Evolutionary conservation across 2,888 invertebrate genomes (phyloP).

Genomic region (Teinopalpus imperialis): DNA sequence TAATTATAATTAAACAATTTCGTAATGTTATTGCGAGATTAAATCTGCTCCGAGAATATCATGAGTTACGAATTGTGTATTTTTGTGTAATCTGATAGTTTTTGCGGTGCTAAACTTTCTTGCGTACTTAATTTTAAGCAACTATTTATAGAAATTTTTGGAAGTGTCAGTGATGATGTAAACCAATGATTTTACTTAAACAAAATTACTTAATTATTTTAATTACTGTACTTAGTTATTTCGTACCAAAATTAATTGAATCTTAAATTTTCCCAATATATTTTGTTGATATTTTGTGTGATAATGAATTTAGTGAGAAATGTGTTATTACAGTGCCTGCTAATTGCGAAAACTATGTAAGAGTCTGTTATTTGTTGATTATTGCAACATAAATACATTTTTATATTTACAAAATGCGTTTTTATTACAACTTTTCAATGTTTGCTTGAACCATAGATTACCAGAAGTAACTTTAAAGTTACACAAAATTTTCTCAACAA

Average conservation of each 20-base stretch:
- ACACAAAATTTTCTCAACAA: too few species aligned
- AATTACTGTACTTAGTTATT: conserved; percentile 15
- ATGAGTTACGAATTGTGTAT: conserved; percentile 35
- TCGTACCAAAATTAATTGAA: conserved; percentile 15
- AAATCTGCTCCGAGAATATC: conserved; percentile 39
- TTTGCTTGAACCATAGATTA: too few species aligned
- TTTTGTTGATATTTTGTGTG: conserved; percentile 47
- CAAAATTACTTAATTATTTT: conserved; percentile 15
- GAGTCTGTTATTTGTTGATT: conserved; percentile 56
- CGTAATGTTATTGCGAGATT: conserved; percentile 4
- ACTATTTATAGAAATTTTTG: conserved; percentile 31
- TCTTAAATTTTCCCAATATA: conserved; percentile 37
- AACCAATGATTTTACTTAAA: conserved; percentile 24
- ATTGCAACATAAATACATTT: conserved; percentile 57
- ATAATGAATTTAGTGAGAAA: conserved; percentile 46
- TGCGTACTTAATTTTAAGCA: conserved; percentile 53
- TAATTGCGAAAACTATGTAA: conserved; percentile 45
- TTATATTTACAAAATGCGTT: conserved; percentile 41
- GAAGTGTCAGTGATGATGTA: conserved; percentile 27
- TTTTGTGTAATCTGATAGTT: conserved; percentile 27
- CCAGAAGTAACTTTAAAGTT: too few species aligned
- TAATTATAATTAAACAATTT: conserved; percentile 30
- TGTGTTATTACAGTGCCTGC: conserved; percentile 50
- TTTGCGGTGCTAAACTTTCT: conserved; percentile 48
- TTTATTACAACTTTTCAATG: too few species aligned